Evolutionary conservation across 2,113 vertebrate genomes (phyloP), one percentile per base, ranked within the genome.

Genomic region (Sterrhoptilus dennistouni): DNA sequence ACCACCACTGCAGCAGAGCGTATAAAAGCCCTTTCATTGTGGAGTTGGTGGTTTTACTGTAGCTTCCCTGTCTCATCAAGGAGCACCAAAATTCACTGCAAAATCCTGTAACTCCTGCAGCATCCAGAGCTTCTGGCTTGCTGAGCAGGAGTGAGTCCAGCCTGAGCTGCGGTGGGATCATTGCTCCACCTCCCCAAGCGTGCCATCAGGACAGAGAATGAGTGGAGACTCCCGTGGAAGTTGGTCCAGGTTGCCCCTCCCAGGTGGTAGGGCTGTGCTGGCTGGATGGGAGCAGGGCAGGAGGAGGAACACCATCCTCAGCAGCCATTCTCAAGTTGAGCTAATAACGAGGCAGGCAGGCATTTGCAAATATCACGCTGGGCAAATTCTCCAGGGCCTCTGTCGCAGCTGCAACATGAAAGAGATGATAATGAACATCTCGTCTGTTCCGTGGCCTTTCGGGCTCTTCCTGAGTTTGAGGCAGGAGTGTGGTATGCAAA

Each of bases 1-100:
- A 76, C 81, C 91, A 80, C 93, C 57, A 10, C 91, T 93, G 83
- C 88, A 97, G 56, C 83, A 36, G 91, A 81, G 77, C 11, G 5
- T 61, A 96, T 97, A 97, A 97, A 94, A 89, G 66, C 91, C 70
- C 95, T 97, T 97, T 97, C 89, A 92, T 83, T 96, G 91, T 61
- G 77, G 83, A 74, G 56, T 59, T 93, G 33, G 81, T 92, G 56
- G 54, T 69, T 95, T 93, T 49, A 77, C 87, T 95, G 92, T 87
- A 87, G 75, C 84, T 96, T 93, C 88, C 92, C 93, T 88, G 83
- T 80, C 95, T 95, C 85, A 71, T 93, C 96, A 86, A 27, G 27
- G 59, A 82, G 70, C 95, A 80, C 90, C 93, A 80, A 88, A 95
- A 96, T 79, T 97, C 91, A 94, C 95, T 80, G 88, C 60, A 96